Evolutionary conservation across 2,113 vertebrate species (phyloP).

Genomic region (Morone saxatilis): DNA sequence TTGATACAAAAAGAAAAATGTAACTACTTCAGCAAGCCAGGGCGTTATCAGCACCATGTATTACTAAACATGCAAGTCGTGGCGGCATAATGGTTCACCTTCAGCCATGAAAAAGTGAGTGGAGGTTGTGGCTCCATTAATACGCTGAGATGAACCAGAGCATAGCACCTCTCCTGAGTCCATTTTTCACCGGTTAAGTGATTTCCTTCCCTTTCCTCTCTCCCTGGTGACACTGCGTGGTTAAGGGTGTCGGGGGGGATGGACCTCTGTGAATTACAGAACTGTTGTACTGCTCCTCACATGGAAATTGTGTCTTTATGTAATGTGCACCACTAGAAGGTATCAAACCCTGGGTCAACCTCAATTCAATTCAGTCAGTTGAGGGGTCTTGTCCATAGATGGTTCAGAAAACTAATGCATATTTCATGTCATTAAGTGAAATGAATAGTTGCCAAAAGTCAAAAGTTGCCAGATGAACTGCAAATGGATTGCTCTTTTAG

Average conservation of each 20-base stretch:
- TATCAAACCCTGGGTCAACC: not conserved
- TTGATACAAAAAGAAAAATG: slow-evolving; percentile 38
- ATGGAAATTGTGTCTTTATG: slow-evolving; percentile 29
- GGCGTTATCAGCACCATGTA: slow-evolving; percentile 57
- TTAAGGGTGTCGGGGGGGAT: slow-evolving; percentile 37
- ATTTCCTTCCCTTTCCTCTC: slow-evolving; percentile 50
- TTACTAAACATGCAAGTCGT: slow-evolving; percentile 46
- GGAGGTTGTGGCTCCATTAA: slow-evolving; percentile 69
- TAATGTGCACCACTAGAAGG: slow-evolving; percentile 4
- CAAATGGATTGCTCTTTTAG: not conserved
- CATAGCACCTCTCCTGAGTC: slow-evolving; percentile 56
- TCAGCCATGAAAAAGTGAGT: slow-evolving; percentile 60
- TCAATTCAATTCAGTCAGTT: not conserved
- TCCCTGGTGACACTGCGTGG: slow-evolving; percentile 48
- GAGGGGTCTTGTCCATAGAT: not conserved
- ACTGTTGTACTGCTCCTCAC: slow-evolving; percentile 16
- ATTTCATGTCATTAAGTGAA: slow-evolving; percentile 30
- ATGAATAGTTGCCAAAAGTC: not conserved
- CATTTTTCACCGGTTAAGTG: slow-evolving; percentile 73
- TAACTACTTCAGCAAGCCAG: slow-evolving; percentile 16
- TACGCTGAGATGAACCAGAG: slow-evolving; percentile 66
- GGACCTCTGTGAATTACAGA: slow-evolving; percentile 51
- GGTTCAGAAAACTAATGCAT: not conserved
- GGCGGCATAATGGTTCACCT: slow-evolving; percentile 59
- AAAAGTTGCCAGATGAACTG: not conserved